phyloP scores from a whole-genome alignment of 2,797 vertebrate genomes.

The Acanthornis magna region DNA sequence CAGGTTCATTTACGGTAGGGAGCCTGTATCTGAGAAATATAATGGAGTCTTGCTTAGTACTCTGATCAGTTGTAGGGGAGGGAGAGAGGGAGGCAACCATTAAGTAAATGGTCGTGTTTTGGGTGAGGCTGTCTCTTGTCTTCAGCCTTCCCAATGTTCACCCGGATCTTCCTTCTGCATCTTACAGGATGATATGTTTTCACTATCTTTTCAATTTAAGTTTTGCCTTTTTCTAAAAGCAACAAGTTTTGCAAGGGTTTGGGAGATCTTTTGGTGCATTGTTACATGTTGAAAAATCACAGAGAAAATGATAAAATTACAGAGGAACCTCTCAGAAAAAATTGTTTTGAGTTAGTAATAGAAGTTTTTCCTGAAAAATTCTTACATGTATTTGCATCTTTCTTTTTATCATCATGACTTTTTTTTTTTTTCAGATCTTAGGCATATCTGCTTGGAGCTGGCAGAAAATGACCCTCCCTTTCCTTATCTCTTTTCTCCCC shows the following conservation, averaged over 20 bases:
- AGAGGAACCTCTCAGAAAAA: neutral
- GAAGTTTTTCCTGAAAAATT: neutral
- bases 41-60: constrained; percentile 13
- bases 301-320: neutral
- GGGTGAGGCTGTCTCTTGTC: neutral
- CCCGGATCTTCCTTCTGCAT: neutral
- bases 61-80: neutral
- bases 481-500: neutral
- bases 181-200: neutral
- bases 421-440: neutral
- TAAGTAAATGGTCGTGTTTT: constrained; percentile 4
- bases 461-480: neutral
- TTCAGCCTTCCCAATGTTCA: neutral
- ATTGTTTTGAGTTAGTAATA: neutral
- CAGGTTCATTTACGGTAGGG: neutral
- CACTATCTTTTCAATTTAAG: neutral
- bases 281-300: neutral
- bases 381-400: neutral
- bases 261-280: neutral
- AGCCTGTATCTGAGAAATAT: neutral
- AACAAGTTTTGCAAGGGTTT: neutral
- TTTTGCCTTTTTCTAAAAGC: neutral
- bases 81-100: constrained; percentile 2
- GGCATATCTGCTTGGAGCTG: neutral
- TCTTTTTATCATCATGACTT: neutral